phyloP scores from a whole-genome alignment of 2,797 vertebrate species.

The Muscicapa comitata region DNA sequence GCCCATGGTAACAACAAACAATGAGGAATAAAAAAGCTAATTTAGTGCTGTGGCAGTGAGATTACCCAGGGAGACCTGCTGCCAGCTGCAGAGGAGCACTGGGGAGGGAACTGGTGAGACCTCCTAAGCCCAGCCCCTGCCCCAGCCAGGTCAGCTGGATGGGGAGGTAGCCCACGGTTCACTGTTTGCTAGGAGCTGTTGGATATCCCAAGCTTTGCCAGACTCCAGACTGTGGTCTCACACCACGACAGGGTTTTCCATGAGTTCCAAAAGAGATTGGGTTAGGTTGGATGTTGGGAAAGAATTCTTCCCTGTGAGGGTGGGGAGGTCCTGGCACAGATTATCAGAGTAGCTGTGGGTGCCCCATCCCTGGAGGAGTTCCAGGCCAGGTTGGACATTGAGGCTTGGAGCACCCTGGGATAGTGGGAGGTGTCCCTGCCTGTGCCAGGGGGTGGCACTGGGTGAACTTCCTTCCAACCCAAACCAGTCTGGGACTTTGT shows the following conservation, averaged over 20 bases:
- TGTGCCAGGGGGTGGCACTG: neutral
- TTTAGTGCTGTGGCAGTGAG: neutral
- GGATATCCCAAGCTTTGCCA: neutral
- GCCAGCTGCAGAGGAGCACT: neutral
- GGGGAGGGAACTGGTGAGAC: neutral
- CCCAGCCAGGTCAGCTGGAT: neutral
- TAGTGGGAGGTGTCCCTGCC: neutral
- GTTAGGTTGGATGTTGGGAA: neutral
- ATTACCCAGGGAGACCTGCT: neutral
- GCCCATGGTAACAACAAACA: neutral
- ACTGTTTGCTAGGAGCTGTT: neutral
- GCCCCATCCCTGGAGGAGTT: neutral
- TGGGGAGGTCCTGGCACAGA: neutral
- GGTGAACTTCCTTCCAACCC: neutral
- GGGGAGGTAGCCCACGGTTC: neutral
- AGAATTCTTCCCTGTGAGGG: neutral
- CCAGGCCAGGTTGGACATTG: accelerated
- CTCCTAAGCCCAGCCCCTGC: neutral
- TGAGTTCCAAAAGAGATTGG: neutral
- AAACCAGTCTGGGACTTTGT: neutral
- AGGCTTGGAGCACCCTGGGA: neutral
- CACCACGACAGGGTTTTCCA: neutral
- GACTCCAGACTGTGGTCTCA: neutral
- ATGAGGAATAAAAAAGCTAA: neutral
- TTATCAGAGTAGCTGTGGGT: neutral